Evolutionary conservation across 2,888 invertebrate species (phyloP).

Genomic region (Choreutis nemorana): DNA sequence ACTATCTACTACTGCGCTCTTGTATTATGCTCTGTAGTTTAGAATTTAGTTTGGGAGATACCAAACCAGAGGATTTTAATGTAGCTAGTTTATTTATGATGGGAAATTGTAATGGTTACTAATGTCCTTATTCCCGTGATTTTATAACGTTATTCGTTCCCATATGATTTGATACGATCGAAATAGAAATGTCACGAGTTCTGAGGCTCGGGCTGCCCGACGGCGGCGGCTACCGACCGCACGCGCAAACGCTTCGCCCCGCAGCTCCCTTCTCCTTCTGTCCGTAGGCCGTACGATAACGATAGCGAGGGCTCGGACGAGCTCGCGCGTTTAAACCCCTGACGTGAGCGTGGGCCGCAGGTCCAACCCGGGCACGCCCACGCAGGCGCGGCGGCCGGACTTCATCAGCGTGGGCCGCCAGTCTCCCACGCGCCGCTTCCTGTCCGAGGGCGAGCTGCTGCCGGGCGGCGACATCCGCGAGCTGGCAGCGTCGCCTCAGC

Average conservation of each 20-base stretch:
- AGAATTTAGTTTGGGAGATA: constrained; percentile 1
- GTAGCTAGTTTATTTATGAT: too few relatives aligned
- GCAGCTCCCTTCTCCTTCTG: constrained; percentile 64
- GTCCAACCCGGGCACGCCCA: constrained; percentile 92
- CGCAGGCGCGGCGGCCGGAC: constrained; percentile 87
- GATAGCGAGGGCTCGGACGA: constrained; percentile 63
- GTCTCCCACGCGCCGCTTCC: constrained; percentile 78
- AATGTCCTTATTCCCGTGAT: too few relatives aligned
- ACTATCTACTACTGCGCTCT: constrained; percentile 11
- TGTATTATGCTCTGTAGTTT: constrained; percentile 7
- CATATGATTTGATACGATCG: too few relatives aligned
- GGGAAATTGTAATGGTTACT: too few relatives aligned
- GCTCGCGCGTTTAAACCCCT: constrained; percentile 64
- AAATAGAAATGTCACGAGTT: too few relatives aligned
- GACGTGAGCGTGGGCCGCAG: constrained; percentile 69
- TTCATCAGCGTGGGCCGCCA: constrained; percentile 79
- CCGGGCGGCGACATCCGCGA: constrained; percentile 88
- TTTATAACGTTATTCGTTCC: too few relatives aligned
- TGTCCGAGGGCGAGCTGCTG: constrained; percentile 84
- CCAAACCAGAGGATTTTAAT: not conserved
- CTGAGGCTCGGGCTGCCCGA: too few relatives aligned
- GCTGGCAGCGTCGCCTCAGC: constrained; percentile 86
- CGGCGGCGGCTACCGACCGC: constrained; percentile 34
- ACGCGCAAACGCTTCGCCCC: constrained; percentile 60
- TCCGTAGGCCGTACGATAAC: constrained; percentile 66